Percentiles rank a stretch among this genome's conserved stretches.
Evolutionary conservation across 2,888 invertebrate species (phyloP).

Genomic region (Deladenus siricidicola): DNA sequence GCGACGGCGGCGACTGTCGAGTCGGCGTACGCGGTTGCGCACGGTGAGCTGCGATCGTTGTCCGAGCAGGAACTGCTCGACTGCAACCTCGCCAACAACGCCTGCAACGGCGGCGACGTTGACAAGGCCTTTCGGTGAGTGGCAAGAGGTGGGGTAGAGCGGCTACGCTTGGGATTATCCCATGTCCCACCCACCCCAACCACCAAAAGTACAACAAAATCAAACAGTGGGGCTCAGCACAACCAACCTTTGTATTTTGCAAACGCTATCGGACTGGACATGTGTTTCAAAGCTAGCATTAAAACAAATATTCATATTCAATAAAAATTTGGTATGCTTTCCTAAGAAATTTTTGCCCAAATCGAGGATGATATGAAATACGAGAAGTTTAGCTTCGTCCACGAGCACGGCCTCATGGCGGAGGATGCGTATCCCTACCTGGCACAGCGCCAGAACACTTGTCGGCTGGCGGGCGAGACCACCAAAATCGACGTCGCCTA

Average conservation of each 20-base stretch:
- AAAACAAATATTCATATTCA: too few species aligned
- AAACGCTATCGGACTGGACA: too few species aligned
- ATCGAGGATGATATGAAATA: too few species aligned
- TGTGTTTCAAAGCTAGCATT: too few species aligned
- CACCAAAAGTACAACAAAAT: too few species aligned
- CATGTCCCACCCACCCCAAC: too few species aligned
- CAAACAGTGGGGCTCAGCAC: too few species aligned
- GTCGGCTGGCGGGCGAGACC: slow-evolving; percentile 30
- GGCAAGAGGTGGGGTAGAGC: too few species aligned
- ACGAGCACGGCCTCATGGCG: slow-evolving; percentile 64
- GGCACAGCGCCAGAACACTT: slow-evolving; percentile 57
- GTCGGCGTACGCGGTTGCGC: slow-evolving; percentile 44
- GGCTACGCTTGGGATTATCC: too few species aligned
- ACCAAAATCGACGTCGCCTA: slow-evolving; percentile 50
- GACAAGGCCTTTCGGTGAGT: slow-evolving; percentile 57
- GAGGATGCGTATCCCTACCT: slow-evolving; percentile 78
- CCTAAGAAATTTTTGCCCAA: too few species aligned
- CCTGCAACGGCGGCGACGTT: slow-evolving; percentile 57
- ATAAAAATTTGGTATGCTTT: too few species aligned
- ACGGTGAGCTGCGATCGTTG: slow-evolving; percentile 34
- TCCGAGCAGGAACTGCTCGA: slow-evolving; percentile 50
- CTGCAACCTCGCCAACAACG: slow-evolving; percentile 54
- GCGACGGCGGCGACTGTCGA: slow-evolving; percentile 52
- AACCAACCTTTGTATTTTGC: too few species aligned
- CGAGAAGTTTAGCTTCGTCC: slow-evolving; percentile 52